Evolutionary conservation across 2,888 invertebrate species (phyloP).

Genomic region (Clostera curtula): DNA sequence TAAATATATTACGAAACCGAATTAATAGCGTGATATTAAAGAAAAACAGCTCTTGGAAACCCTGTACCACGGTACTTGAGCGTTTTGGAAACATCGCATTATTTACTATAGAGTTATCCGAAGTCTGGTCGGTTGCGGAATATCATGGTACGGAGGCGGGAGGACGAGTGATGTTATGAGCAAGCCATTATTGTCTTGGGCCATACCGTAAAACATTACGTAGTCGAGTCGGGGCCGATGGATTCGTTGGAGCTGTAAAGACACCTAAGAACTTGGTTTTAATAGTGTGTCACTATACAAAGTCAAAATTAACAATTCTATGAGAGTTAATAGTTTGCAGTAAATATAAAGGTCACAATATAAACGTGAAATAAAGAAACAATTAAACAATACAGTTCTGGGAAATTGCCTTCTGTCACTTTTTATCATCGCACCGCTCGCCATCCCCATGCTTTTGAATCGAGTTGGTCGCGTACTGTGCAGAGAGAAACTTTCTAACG

Average conservation of each 20-base stretch:
- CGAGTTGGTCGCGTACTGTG: no score
- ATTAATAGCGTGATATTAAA: slow-evolving; percentile 44
- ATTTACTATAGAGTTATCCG: slow-evolving; percentile 26
- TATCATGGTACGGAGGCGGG: slow-evolving; percentile 53
- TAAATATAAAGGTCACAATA: no score
- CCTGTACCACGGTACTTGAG: slow-evolving; percentile 36
- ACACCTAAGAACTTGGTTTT: slow-evolving; percentile 28
- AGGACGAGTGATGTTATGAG: slow-evolving; percentile 75
- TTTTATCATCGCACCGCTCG: no score
- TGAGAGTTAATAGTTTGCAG: no score
- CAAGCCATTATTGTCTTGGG: slow-evolving; percentile 75
- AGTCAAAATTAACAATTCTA: slow-evolving; percentile 10
- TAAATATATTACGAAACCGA: slow-evolving; percentile 45
- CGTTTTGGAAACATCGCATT: slow-evolving; percentile 13
- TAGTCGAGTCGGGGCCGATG: slow-evolving; percentile 56
- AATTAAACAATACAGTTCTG: no score
- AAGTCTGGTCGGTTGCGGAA: slow-evolving; percentile 40
- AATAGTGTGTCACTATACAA: slow-evolving; percentile 14
- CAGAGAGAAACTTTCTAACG: no score
- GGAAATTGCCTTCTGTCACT: no score
- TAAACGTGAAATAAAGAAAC: no score
- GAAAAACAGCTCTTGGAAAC: slow-evolving; percentile 47
- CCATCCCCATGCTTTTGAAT: no score
- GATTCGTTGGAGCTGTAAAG: slow-evolving; percentile 57
- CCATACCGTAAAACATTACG: slow-evolving; percentile 75